Base-by-base conservation (phyloP, 2,888 invertebrate species). In the Clostera curtula region DNA sequence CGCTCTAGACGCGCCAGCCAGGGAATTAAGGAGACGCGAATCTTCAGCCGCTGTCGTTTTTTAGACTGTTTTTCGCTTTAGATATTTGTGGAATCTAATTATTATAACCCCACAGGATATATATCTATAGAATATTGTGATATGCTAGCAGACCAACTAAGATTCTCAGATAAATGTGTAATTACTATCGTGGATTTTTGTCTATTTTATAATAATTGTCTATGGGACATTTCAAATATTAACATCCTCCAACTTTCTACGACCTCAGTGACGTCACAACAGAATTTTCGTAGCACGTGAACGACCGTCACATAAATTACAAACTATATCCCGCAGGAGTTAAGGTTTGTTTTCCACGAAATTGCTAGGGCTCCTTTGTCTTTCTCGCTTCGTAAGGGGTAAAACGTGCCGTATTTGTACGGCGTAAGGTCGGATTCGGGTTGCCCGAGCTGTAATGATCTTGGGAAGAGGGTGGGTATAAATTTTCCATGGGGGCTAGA, bases 401-500 rank as follows among this genome's bases (percentile, higher is more conserved):
- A 64, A 61, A 73, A 49, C 49, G 58, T 48, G 50, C 62, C 59
- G 50, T 79, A 65, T 58, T 46, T 38, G 40, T 34, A 32, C 25
- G 47, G 24, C 10, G 34, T 56, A 71, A 55, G 66, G 72, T 65
- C 53, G 54, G 58, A 41, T 71, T 71, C 61, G 29, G 49, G 30
- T 14, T 36, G 46, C 36, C 22, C 27, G 50, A 38, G 36, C 45
- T 46, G 59, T 71, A 73, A 80, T 76, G 70, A 77, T 77, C 79
- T 79, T 76, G 65, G 68, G 53, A 54, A 64, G 71, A 72, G 80
- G 80, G 82, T 75, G 75, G 82, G 77, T 82, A 83, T 83, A 83
- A 82, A 83, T 83, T 83, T 82, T 82, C 67, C 62, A 80, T 77
- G 80, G 82, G 71, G 82, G 82, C 66, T n/a, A 82, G 82, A 80